A percentile compares a stretch with the other conserved stretches of the same genome.
These are phyloP conservation scores for Coreoperca whiteheadi DNA, from an alignment of 2,113 vertebrate genomes.

Conservation along the genomic window DNA sequence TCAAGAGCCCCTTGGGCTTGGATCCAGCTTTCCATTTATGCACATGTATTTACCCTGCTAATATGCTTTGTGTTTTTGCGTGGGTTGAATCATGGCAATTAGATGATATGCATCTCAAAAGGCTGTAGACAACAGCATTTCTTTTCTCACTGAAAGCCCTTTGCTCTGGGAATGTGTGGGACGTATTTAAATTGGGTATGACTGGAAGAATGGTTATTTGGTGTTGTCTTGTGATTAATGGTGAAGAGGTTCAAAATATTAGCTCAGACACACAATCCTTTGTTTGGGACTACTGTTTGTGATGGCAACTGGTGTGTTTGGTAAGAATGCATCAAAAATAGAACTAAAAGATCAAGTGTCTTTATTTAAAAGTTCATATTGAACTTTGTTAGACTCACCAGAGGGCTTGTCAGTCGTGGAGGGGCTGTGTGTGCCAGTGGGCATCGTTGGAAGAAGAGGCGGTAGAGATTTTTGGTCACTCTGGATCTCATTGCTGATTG, in stretches of 20 bases:
- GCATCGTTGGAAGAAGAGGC: conserved; percentile 92
- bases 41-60: conserved; percentile 34
- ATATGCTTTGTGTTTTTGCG: conserved; percentile 59
- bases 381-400: conserved; percentile 85
- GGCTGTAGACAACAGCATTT: conserved; percentile 60
- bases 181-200: conserved; percentile 47
- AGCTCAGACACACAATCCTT: conserved; percentile 27
- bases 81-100: conserved; percentile 45
- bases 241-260: conserved; percentile 16
- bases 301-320: conserved; percentile 22
- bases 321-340: conserved; percentile 19
- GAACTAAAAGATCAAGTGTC: neutral
- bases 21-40: conserved; percentile 40
- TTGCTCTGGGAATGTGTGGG: conserved; percentile 54
- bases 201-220: conserved; percentile 50
- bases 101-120: conserved; percentile 73
- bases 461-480: conserved; percentile 93
- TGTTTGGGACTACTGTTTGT: conserved; percentile 33
- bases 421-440: conserved; percentile 90
- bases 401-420: conserved; percentile 94
- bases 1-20: conserved; percentile 25
- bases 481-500: conserved; percentile 98
- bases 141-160: conserved; percentile 58
- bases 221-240: conserved; percentile 52
- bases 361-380: neutral